phyloP scores from a whole-genome alignment of 2,888 invertebrate species.

The Byasa hedistus region DNA sequence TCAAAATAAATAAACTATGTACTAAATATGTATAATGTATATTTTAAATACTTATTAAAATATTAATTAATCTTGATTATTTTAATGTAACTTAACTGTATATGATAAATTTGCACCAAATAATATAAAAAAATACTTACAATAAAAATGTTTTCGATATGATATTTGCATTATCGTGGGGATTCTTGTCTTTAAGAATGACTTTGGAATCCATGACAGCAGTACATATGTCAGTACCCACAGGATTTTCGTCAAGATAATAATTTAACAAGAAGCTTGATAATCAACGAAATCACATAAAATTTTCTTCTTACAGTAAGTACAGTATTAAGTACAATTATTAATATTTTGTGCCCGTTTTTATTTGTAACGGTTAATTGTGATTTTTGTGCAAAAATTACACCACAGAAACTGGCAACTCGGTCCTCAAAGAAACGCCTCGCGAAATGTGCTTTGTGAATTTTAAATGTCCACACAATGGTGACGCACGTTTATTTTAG shows the following conservation, averaged over 20 bases:
- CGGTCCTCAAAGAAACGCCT: slow-evolving; percentile 3
- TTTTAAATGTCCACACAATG: slow-evolving; percentile 3
- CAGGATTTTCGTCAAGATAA: background rate
- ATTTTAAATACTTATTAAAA: too few relatives aligned
- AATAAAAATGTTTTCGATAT: slow-evolving; percentile 81
- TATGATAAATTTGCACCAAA: background rate
- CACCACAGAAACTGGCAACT: slow-evolving; percentile 21
- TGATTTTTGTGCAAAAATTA: slow-evolving; percentile 9
- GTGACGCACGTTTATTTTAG: background rate
- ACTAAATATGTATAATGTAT: too few relatives aligned
- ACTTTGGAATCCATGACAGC: slow-evolving; percentile 81
- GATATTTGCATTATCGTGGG: slow-evolving; percentile 79
- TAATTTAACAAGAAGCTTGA: background rate
- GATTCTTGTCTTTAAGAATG: slow-evolving; percentile 81
- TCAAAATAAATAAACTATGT: too few relatives aligned
- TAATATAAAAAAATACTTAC: slow-evolving; percentile 68
- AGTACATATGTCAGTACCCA: slow-evolving; percentile 11
- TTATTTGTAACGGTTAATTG: background rate
- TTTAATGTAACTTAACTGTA: too few relatives aligned
- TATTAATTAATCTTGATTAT: too few relatives aligned
- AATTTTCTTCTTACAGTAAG: background rate
- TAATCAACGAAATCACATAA: background rate
- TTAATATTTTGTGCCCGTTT: background rate
- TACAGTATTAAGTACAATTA: background rate
- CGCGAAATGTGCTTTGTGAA: slow-evolving; percentile 13